Evolutionary conservation across 2,797 vertebrate species (phyloP).

Genomic region (Masticophis lateralis): DNA sequence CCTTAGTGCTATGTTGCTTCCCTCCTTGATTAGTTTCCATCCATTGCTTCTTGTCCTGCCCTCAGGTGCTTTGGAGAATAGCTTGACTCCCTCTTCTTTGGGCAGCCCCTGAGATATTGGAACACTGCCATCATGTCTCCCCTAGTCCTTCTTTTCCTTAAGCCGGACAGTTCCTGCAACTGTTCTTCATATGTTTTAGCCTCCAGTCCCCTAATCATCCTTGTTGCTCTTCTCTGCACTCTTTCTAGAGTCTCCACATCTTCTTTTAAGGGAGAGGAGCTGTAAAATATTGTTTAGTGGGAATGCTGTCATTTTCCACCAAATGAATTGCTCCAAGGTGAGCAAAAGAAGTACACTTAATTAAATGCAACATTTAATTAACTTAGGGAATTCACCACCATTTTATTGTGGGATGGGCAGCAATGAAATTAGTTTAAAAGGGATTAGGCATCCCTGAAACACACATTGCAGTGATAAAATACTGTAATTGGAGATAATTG

Average conservation of each 20-base stretch:
- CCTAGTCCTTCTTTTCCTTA: background rate
- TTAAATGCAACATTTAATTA: background rate
- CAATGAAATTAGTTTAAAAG: too few species aligned
- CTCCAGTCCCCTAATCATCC: background rate
- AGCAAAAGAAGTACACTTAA: background rate
- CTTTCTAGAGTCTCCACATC: background rate
- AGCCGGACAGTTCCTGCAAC: background rate
- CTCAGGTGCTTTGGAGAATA: background rate
- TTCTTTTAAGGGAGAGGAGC: background rate
- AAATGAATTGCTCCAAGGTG: background rate
- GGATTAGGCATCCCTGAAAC: background rate
- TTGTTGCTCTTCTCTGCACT: background rate
- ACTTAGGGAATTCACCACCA: background rate
- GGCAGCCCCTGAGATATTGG: background rate
- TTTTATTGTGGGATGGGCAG: background rate
- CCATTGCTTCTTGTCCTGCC: background rate
- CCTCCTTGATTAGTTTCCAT: background rate
- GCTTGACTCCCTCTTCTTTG: background rate
- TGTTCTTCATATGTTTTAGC: background rate
- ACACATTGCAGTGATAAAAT: background rate
- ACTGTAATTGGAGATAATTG: background rate
- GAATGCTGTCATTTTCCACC: background rate
- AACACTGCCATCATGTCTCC: background rate
- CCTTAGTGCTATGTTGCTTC: background rate
- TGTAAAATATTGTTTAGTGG: background rate